Conservation (phyloP, 2,113 vertebrate genomes). For the Cyanoliseus patagonus region DNA sequence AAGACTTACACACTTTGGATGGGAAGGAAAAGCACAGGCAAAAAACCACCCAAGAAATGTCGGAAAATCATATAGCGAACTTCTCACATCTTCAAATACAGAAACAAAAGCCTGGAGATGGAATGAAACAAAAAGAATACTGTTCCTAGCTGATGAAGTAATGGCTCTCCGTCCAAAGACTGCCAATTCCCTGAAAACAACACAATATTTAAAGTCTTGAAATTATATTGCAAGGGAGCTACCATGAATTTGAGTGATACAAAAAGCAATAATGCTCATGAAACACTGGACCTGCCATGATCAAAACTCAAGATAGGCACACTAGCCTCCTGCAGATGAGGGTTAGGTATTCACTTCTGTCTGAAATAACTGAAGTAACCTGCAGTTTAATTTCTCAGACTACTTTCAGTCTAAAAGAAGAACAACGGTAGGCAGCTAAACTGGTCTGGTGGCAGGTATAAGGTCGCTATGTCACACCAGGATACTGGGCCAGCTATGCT, state of each 20-base stretch:
- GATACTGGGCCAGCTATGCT: not conserved
- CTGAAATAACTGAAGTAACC: not conserved
- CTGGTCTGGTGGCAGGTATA: not conserved
- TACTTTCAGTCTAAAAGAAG: not conserved
- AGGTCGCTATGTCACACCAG: not conserved
- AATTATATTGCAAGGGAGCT: not conserved
- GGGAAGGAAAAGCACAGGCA: not conserved
- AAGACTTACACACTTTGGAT: not conserved
- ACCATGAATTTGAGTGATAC: not conserved
- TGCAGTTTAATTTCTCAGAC: not conserved
- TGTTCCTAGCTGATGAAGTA: conserved; percentile 1
- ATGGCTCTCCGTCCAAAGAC: not conserved
- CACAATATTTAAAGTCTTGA: not conserved
- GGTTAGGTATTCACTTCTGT: not conserved
- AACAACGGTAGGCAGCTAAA: not conserved
- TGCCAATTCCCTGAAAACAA: not conserved
- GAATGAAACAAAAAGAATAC: conserved; percentile 10
- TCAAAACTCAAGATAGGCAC: not conserved
- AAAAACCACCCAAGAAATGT: not conserved
- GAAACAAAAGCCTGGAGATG: not conserved
- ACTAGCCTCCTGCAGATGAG: not conserved
- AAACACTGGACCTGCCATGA: not conserved
- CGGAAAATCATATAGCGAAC: not conserved
- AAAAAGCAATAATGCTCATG: not conserved
- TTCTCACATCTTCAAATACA: not conserved